Evolutionary conservation across 1,140 invertebrate species (phyloP), one percentile per base, ranked within the genome.

Genomic region (Camponotus pennsylvanicus): DNA sequence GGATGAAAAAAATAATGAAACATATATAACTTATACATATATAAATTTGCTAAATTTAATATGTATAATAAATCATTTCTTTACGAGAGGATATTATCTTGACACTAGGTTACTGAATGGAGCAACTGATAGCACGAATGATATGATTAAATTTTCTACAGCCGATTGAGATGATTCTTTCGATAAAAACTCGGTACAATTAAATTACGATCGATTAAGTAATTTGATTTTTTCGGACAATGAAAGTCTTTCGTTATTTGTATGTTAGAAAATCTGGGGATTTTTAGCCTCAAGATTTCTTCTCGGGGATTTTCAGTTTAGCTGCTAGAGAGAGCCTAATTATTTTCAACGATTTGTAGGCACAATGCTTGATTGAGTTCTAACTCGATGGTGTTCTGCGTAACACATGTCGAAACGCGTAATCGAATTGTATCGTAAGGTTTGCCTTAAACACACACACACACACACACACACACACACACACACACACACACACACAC

Each of bases 331-430:
- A 61, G 57, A 75, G 59, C 55, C 87, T 84, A 84, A 88, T 85
- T 87, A 89, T 89, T 84, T 78, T 61, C 49, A 67, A 89, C 66
- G 42, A 75, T 69, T 57, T 40, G 21, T 1, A 42, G 3, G 42
- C 64, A 80, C 52, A 61, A 85, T 40, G 21, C 37, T 27, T 27
- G 13, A 42, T 75, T 70, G 42, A 85, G 75, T 79, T 85, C 61
- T 27, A 83, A 78, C 37, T 88, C 61, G 45, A 83, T 71, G 55
- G 57, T 42, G 57, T 27, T 45, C 69, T 21, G 69, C 52, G 77
- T 82, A 63, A 80, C 75, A 59, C 75, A 27, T 55, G 84, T 34
- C 32, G 27, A 27, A 27, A 27, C 21, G 32, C 59, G 42, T 88
- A 77, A 18, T 64, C 63, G 55, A 37, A 80, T 66, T 27, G 21